Percentiles rank a stretch among this genome's conserved stretches.
Evolutionary conservation across 2,797 vertebrate species (phyloP).

Genomic region (Etheostoma perlongum): DNA sequence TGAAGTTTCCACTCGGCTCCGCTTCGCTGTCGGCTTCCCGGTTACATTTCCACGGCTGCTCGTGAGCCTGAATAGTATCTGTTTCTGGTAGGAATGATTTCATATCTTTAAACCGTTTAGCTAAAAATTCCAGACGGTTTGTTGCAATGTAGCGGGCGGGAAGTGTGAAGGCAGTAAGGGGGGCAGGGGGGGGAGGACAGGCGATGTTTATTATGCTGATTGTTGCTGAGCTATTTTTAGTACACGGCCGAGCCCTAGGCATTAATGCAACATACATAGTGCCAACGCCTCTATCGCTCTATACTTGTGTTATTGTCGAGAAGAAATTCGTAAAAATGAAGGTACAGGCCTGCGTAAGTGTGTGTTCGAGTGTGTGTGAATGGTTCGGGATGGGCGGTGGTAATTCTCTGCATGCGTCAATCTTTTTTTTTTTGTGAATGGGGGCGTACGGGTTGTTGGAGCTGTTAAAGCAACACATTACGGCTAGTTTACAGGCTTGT

Average conservation of each 20-base stretch:
- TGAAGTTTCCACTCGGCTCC: constrained; percentile 72
- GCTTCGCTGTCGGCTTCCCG: constrained; percentile 31
- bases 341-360: constrained; percentile 50
- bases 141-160: constrained; percentile 70
- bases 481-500: constrained; percentile 9
- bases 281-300: neutral
- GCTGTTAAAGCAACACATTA: constrained; percentile 49
- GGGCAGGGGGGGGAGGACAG: neutral
- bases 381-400: constrained; percentile 82
- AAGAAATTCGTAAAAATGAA: constrained; percentile 41
- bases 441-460: constrained; percentile 68
- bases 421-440: constrained; percentile 85
- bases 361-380: constrained; percentile 67
- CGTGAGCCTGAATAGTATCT: neutral
- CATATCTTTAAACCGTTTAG: constrained; percentile 2
- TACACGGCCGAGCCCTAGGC: constrained; percentile 42
- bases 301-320: constrained; percentile 3
- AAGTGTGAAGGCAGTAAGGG: constrained; percentile 64
- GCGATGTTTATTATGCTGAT: constrained; percentile 78
- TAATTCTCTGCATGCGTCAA: constrained; percentile 84
- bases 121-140: constrained; percentile 37
- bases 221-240: constrained; percentile 83
- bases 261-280: constrained; percentile 24
- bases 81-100: neutral
- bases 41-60: neutral